Conservation (phyloP, 2,797 vertebrate species). For the Micrastur ruficollis region DNA sequence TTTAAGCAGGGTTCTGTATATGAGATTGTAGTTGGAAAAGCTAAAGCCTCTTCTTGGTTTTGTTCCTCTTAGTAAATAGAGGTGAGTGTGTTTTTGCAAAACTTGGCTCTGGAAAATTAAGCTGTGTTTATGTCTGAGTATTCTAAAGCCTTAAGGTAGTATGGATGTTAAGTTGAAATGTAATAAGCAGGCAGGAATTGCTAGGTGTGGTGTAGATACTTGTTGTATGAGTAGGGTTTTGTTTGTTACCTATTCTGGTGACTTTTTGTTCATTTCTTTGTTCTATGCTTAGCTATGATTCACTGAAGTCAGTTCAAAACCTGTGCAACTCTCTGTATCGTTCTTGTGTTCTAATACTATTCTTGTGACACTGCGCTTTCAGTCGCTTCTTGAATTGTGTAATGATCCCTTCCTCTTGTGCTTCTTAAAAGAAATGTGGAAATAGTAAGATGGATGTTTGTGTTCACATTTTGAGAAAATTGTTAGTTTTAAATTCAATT, state of each 20-base stretch:
- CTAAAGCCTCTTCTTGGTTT: fast-evolving
- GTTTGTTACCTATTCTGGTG: fast-evolving
- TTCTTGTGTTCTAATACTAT: fast-evolving
- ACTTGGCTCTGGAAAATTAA: neutral
- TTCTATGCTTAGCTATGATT: fast-evolving
- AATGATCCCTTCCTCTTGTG: fast-evolving
- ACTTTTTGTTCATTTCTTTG: neutral
- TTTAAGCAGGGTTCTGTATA: fast-evolving
- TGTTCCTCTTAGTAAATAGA: fast-evolving
- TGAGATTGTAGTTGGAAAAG: fast-evolving
- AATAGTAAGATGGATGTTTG: fast-evolving
- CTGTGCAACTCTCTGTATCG: fast-evolving
- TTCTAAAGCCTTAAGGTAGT: neutral
- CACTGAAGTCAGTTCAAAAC: neutral
- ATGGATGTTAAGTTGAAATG: fast-evolving
- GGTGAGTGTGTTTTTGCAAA: fast-evolving
- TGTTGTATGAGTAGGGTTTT: neutral
- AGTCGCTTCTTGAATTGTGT: neutral
- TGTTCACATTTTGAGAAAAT: fast-evolving
- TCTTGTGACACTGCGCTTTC: fast-evolving
- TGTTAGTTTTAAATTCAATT: fast-evolving
- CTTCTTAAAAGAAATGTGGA: neutral
- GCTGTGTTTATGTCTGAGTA: fast-evolving
- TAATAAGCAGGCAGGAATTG: fast-evolving
- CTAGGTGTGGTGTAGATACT: neutral